Evolutionary conservation across 2,888 invertebrate species (phyloP).

Genomic region (Apotomis betuletana): DNA sequence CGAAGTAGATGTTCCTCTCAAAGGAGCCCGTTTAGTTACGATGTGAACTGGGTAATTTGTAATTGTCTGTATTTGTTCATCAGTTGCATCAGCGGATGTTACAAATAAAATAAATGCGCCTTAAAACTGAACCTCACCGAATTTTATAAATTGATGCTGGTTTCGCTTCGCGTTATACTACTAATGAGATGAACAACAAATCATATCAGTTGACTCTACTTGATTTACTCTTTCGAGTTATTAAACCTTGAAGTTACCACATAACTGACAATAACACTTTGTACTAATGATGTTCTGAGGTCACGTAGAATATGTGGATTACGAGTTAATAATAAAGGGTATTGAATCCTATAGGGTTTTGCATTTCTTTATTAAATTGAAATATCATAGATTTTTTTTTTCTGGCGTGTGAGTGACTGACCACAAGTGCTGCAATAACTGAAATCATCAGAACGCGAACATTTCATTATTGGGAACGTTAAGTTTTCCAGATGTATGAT

Average conservation of each 20-base stretch:
- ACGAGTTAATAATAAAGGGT: background rate
- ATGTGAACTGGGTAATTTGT: conserved; percentile 26
- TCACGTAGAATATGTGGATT: background rate
- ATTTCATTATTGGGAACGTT: no score
- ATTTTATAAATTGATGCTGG: conserved; percentile 21
- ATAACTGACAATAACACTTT: background rate
- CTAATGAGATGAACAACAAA: conserved; percentile 29
- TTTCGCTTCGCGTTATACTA: conserved; percentile 12
- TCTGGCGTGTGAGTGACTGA: no score
- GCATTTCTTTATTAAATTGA: no score
- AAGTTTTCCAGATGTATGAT: no score
- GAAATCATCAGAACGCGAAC: no score
- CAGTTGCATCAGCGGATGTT: conserved; percentile 36
- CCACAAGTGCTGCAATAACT: no score
- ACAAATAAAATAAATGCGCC: conserved; percentile 34
- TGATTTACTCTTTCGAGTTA: conserved; percentile 1
- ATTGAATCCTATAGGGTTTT: background rate
- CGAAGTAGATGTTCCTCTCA: background rate
- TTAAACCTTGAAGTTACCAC: conserved; percentile 7
- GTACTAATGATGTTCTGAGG: no score
- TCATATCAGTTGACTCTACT: conserved; percentile 11
- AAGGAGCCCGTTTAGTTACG: background rate
- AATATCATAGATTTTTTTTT: no score
- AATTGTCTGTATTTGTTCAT: conserved; percentile 10
- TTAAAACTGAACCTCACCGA: conserved; percentile 13